Percentiles rank a stretch among this genome's conserved stretches.
Evolutionary conservation across 2,113 vertebrate species (phyloP).

Genomic region (Chauna torquata): DNA sequence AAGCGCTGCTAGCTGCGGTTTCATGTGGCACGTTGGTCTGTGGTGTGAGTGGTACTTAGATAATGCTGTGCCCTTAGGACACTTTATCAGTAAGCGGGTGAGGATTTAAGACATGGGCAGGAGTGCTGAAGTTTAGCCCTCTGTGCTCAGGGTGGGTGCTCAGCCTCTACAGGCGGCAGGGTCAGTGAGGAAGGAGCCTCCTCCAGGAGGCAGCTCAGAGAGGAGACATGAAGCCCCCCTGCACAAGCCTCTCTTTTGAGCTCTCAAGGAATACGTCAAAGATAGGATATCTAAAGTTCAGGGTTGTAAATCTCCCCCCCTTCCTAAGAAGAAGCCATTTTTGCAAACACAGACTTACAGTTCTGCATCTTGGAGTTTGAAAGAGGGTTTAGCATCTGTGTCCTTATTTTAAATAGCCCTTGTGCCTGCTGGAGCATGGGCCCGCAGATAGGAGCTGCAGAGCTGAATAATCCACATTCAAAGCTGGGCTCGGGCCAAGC

Average conservation of each 20-base stretch:
- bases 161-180: rapidly evolving
- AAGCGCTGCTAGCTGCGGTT: rapidly evolving
- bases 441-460: constrained; percentile 42
- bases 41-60: neutral
- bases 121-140: neutral
- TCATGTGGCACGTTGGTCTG: neutral
- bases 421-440: constrained; percentile 59
- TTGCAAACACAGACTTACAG: constrained; percentile 2
- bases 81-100: neutral
- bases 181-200: neutral
- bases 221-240: neutral
- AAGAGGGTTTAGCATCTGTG: constrained; percentile 50
- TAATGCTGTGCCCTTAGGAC: neutral
- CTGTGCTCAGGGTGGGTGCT: neutral
- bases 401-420: constrained; percentile 57
- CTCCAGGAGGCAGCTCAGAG: neutral
- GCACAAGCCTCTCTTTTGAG: neutral
- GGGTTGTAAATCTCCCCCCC: neutral
- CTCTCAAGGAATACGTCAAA: neutral
- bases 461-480: constrained; percentile 67
- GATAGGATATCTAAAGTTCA: neutral
- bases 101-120: neutral
- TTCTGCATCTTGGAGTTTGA: constrained; percentile 49
- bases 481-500: constrained; percentile 44
- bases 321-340: neutral